Base-by-base conservation (phyloP, 1,140 invertebrate species). In the Batillaria attramentaria region DNA sequence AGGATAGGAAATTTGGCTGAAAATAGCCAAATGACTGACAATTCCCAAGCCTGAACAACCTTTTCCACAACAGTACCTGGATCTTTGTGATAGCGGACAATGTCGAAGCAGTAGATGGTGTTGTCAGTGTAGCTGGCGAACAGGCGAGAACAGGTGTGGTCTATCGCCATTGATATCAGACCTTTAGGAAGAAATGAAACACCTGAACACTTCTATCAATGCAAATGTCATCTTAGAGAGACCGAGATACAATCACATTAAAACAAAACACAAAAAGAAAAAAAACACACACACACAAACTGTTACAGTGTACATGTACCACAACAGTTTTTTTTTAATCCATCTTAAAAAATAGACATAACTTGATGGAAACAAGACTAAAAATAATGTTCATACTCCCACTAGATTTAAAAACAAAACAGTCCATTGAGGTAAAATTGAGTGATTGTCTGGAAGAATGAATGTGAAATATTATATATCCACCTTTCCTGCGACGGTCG, bases 81-180 rank as follows among this genome's bases (percentile, higher is more conserved):
- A 60, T 94, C 90, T 8, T 92, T 87, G 84, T 93, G 93, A 86
- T 94, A 95, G 0, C 94, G 94, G 0, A 93, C 92, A 66, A 96
- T 91, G 87, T 97, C 95, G 87, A 95, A 97, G 84, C 95, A 94
- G 88, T 97, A 97, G 65, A 98, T 96, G 41, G 93, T 93, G 86
- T 95, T 94, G 89, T 97, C 95, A 92, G 95, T 95, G 89, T 95
- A 97, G 88, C 94, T 96, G 3, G 95, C 96, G 91, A 95, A 98
- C 0, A 97, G 89, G 24, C 92, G 93, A 8, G 93, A 91, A 65
- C 93, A 90, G 4, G 93, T 91, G 16, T 94, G 93, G 88, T 96
- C 95, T 73, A 97, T 92, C 20, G 94, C 91, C 0, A 97, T 88
- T 84, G 95, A 96, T 8, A 95, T 95, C 88, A 95, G 97, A 2